Base-by-base conservation (phyloP, 2,113 vertebrate species). In the Formicarius rufipectus region DNA sequence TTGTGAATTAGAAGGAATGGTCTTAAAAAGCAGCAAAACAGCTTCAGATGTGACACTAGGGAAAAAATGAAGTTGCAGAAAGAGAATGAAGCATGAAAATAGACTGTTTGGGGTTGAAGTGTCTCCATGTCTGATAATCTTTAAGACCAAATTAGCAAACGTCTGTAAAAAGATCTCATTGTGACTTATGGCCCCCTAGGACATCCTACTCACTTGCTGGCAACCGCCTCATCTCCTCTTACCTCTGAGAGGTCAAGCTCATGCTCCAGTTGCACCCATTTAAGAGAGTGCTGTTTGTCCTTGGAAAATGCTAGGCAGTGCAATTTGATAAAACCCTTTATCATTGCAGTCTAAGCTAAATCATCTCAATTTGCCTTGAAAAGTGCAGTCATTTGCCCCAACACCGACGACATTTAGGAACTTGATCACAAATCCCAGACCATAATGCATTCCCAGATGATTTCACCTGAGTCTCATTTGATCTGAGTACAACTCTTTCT, bases 261-360 rank as follows among this genome's bases (percentile, higher is more conserved):
- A 3, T 31, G 75, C 64, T 93, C 76, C 35, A 55, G 35, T 67
- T 92, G 68, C 63, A 47, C 40, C 52, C 44, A 19, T 25, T 12
- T 23, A 58, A 55, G 21, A 1, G 0, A 59, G 45, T 71, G 35
- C 59, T 67, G 8, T 52, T 89, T 89, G 56, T 78, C 87, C 90
- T 91, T 93, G 94, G 62, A 82, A 91, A 82, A 71, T 44, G 73
- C 55, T 39, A 44, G 80, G 52, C 76, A 44, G 49, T 63, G 66
- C 56, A 59, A 84, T 84, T 86, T 28, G 80, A 93, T 74, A 56
- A 42, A 84, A 30, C 24, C 23, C 33, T 66, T 80, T 55, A 55
- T 39, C 83, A 39, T 2, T 78, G 72, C 4, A 2, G 45, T 58
- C 53, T 77, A 37, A 90, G 55, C 45, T 73, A 73, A 90, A 66